Conservation (phyloP, 2,797 vertebrate species). For the Melanotaenia boesemani region DNA sequence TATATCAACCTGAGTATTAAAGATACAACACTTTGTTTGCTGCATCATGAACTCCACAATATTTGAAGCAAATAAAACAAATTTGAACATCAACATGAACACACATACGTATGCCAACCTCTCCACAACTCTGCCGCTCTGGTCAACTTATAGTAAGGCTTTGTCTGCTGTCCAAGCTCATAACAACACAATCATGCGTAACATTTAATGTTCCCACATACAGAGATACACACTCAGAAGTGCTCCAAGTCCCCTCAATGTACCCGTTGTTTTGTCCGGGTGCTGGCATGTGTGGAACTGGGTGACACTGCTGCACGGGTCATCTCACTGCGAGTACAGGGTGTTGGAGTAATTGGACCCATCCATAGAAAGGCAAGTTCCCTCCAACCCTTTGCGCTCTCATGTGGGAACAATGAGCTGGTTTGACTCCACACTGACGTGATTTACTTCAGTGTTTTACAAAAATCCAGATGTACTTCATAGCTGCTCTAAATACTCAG, state of each 20-base stretch:
- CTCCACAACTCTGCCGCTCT: not conserved
- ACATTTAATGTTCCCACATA: constrained; percentile 56
- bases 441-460: constrained; percentile 19
- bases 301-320: constrained; percentile 69
- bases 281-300: constrained; percentile 71
- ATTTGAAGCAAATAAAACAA: constrained; percentile 17
- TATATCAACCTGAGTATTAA: not conserved
- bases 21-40: not conserved
- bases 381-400: constrained; percentile 24
- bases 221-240: constrained; percentile 24
- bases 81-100: not conserved
- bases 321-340: constrained; percentile 55
- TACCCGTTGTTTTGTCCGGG: constrained; percentile 69
- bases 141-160: constrained; percentile 54
- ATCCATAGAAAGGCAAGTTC: constrained; percentile 58
- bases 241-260: constrained; percentile 65
- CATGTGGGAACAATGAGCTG: constrained; percentile 47
- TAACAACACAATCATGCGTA: constrained; percentile 56
- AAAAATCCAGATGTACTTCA: constrained; percentile 26
- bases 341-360: constrained; percentile 69
- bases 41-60: not conserved
- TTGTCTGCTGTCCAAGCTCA: constrained; percentile 54
- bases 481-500: constrained; percentile 6
- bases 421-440: constrained; percentile 54
- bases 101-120: constrained; percentile 1